Conservation (phyloP, 2,113 vertebrate species). For the Electrona antarctica region DNA sequence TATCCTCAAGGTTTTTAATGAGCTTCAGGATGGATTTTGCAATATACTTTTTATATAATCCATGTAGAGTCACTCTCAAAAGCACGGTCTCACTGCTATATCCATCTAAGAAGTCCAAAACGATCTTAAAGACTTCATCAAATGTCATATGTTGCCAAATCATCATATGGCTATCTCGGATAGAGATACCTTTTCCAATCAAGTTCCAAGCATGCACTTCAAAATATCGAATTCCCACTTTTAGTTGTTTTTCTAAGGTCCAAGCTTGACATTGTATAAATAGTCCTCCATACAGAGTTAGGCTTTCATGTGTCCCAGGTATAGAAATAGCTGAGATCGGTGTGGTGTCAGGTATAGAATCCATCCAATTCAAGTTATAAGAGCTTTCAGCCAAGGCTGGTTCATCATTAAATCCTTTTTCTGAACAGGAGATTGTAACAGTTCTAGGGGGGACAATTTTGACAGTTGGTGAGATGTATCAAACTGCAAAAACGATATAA, state of each 20-base stretch:
- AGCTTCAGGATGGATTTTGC: rapidly evolving
- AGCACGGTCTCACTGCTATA: slow-evolving; percentile 57
- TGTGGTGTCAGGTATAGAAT: slow-evolving; percentile 35
- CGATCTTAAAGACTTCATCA: slow-evolving; percentile 25
- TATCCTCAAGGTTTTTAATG: not conserved
- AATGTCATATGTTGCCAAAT: slow-evolving; percentile 12
- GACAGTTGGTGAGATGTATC: too few relatives aligned
- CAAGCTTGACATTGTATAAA: slow-evolving; percentile 52
- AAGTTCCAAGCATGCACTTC: slow-evolving; percentile 44
- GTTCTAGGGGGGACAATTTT: not conserved
- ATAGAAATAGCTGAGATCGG: slow-evolving; percentile 63
- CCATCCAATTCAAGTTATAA: slow-evolving; percentile 67
- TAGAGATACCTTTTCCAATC: not conserved
- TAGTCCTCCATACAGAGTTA: slow-evolving; percentile 30
- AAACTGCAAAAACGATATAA: too few relatives aligned
- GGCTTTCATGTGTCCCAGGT: slow-evolving; percentile 70
- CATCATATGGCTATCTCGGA: slow-evolving; percentile 27
- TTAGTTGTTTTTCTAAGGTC: slow-evolving; percentile 63
- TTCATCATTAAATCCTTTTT: slow-evolving; percentile 38
- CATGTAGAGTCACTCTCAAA: slow-evolving; percentile 51
- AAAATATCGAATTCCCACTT: slow-evolving; percentile 67
- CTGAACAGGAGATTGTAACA: slow-evolving; percentile 31
- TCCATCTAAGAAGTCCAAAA: slow-evolving; percentile 40
- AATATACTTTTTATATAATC: not conserved
- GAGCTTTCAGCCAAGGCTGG: not conserved